Base-by-base conservation (phyloP, 2,797 vertebrate species). In the Chiroxiphia lanceolata region DNA sequence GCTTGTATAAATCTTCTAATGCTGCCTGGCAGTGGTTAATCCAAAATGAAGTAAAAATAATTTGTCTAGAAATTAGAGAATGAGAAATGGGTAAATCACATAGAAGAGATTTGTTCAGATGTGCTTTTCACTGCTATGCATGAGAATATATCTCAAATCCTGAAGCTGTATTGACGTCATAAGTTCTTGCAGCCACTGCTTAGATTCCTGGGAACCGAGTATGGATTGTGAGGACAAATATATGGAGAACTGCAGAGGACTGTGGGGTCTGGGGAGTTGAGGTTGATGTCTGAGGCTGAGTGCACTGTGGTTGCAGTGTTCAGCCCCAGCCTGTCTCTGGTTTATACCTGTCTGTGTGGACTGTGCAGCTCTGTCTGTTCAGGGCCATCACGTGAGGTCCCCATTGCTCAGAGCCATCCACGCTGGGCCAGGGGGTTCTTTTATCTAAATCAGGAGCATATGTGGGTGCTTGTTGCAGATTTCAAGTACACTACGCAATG, bases 371-470 rank as follows among this genome's bases (percentile, higher is more conserved):
- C 88, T 82, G 93, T 83, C 54, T 83, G 9, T 81, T 91, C 94
- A 83, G 78, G 92, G 71, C 36, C 91, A 48, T 92, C 92, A 93
- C 34, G 25, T 89, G 95, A 80, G 61, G 82, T 94, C 64, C 83
- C 59, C 83, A 63, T 68, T 97, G 90, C 90, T 96, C 70, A 93
- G 88, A 91, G 87, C 81, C 80, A 89, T 90, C 92, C 72, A 87
- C 75, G 57, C 83, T 29, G 31, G 93, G 90, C 93, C 91, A 89
- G 94, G 91, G 88, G 54, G 34, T 94, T 85, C 94, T 97, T 97
- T 97, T 92, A 92, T 96, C 75, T 90, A 97, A 96, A 96, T 97
- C 65, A 91, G 42, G 34, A 95, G 83, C 92, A 83, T 77, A 68
- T 87, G 74, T 91, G 88, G 67, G 38, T 67, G 83, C 70, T 89